Percentiles rank a stretch among this genome's conserved stretches.
These are phyloP conservation scores for Alectoris magna DNA, from an alignment of 2,797 vertebrate species.

Conservation along the genomic window DNA sequence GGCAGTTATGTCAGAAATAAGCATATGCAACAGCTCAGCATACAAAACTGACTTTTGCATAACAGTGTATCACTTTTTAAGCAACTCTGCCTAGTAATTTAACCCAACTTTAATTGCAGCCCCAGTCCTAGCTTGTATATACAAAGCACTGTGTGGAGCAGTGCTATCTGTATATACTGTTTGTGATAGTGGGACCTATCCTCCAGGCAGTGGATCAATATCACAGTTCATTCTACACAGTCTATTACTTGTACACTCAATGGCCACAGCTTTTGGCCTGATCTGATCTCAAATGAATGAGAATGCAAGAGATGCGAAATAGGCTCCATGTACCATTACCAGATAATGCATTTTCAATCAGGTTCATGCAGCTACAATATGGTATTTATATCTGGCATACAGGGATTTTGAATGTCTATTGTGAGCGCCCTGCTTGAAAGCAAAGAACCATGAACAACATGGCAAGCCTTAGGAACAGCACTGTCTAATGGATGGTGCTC, in stretches of 20 bases:
- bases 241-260: background rate
- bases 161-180: fast-evolving
- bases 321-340: background rate
- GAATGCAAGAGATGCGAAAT: background rate
- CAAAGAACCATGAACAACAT: background rate
- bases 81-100: background rate
- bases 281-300: background rate
- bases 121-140: background rate
- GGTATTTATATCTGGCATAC: background rate
- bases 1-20: fast-evolving
- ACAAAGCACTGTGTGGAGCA: background rate
- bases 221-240: background rate
- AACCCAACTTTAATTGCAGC: background rate
- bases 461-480: background rate
- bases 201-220: background rate
- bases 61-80: fast-evolving
- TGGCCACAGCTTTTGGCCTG: background rate
- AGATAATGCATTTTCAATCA: background rate
- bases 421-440: background rate
- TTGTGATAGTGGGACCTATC: background rate
- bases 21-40: background rate
- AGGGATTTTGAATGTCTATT: background rate
- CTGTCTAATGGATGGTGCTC: background rate
- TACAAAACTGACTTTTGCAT: background rate
- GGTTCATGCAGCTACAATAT: background rate